These are phyloP conservation scores for Araneus ventricosus DNA, from an alignment of 1,140 invertebrate genomes.

Conservation along the genomic window DNA sequence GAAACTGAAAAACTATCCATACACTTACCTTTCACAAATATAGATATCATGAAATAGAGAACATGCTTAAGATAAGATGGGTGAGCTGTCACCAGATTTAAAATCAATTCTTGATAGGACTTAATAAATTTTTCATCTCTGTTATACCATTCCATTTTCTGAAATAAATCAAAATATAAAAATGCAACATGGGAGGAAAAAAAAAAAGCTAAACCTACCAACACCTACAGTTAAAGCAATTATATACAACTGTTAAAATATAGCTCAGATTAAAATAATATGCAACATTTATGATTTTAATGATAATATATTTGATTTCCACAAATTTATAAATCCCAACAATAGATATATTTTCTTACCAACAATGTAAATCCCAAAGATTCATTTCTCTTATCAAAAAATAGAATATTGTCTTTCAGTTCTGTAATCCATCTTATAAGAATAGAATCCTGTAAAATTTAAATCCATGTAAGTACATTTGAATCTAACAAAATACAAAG, in stretches of 20 bases:
- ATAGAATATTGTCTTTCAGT: conserved; percentile 77
- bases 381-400: conserved; percentile 78
- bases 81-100: conserved; percentile 69
- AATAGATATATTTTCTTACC: conserved; percentile 76
- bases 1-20: too few relatives aligned
- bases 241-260: background rate
- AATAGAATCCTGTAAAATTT: conserved; percentile 76
- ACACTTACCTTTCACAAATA: conserved; percentile 29
- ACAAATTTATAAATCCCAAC: background rate
- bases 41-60: conserved; percentile 76
- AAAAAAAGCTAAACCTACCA: background rate
- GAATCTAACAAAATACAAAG: too few relatives aligned
- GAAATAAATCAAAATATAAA: conserved; percentile 44
- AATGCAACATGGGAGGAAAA: background rate
- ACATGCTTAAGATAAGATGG: conserved; percentile 53
- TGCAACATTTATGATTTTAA: too few relatives aligned
- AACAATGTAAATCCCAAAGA: conserved; percentile 77
- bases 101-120: conserved; percentile 67
- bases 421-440: conserved; percentile 77
- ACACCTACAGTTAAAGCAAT: background rate
- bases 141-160: conserved; percentile 59
- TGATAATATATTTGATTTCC: too few relatives aligned
- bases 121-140: conserved; percentile 24
- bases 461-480: background rate
- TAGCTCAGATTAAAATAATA: too few relatives aligned